These are phyloP conservation scores for Steinernema carpocapsae DNA, from an alignment of 2,888 invertebrate species.

Conservation along the genomic window DNA sequence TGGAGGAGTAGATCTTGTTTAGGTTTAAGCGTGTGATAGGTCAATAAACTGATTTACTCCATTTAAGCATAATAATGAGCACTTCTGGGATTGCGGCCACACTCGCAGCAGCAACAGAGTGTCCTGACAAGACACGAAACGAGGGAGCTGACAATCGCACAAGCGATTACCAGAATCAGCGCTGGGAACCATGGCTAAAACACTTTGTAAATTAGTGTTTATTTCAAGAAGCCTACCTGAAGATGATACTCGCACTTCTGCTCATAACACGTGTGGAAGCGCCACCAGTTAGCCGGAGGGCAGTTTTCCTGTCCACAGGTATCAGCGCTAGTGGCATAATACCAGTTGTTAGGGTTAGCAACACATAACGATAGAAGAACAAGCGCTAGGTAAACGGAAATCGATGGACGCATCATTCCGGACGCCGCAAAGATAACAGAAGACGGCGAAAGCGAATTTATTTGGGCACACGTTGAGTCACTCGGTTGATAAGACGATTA, in stretches of 20 bases:
- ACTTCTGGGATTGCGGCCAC: not conserved
- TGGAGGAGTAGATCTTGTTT: too few species aligned
- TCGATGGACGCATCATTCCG: conserved; percentile 3
- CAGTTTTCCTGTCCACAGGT: not conserved
- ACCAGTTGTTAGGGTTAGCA: conserved; percentile 9
- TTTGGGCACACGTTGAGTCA: not conserved
- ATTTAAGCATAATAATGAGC: conserved; percentile 4
- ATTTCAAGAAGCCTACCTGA: not conserved
- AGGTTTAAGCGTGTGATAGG: too few species aligned
- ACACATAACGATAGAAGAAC: too few species aligned
- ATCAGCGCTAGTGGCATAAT: not conserved
- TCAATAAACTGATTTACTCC: too few species aligned
- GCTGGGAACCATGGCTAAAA: conserved; percentile 13
- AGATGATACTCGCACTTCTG: conserved; percentile 8
- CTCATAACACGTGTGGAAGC: conserved; percentile 1
- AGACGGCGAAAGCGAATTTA: not conserved
- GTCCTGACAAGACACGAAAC: not conserved
- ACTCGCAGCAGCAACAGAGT: not conserved
- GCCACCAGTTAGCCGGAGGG: not conserved
- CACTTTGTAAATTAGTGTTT: not conserved
- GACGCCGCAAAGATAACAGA: not conserved
- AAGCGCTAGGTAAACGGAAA: too few species aligned
- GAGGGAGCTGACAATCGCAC: not conserved
- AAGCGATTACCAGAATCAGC: not conserved
- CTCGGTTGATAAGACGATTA: conserved; percentile 11